Evolutionary conservation across 2,113 vertebrate species (phyloP).

Genomic region (Sinocyclocheilus anshuiensis): DNA sequence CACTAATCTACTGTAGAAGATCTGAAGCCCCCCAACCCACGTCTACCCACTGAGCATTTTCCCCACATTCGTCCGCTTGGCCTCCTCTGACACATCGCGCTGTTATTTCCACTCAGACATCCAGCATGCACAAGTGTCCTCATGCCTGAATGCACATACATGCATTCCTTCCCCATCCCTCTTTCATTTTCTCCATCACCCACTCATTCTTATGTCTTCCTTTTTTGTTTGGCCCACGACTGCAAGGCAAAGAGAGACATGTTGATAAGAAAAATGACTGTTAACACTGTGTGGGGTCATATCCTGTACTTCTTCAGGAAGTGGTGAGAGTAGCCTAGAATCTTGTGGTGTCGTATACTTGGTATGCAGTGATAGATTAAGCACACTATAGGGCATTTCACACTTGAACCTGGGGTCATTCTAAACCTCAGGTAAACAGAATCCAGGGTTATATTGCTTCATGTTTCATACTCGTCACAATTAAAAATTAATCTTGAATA

Average conservation of each 20-base stretch:
- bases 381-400: neutral
- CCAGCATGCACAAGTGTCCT: constrained; percentile 4
- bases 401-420: neutral
- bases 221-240: neutral
- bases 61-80: constrained; percentile 8
- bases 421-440: neutral
- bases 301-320: constrained; percentile 41
- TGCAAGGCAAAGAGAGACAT: constrained; percentile 9
- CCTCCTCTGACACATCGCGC: constrained; percentile 56
- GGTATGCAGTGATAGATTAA: constrained; percentile 10
- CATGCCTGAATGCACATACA: constrained; percentile 14
- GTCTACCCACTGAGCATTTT: neutral
- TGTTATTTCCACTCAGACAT: constrained; percentile 47
- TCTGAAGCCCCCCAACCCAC: neutral
- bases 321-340: constrained; percentile 34
- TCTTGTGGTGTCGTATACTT: neutral
- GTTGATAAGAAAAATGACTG: constrained; percentile 29
- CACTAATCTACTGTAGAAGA: neutral
- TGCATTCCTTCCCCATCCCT: neutral
- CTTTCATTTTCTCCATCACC: constrained; percentile 6
- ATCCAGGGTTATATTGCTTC: no score
- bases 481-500: neutral
- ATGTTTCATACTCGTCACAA: neutral
- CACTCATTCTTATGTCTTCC: neutral
- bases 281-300: neutral